Base-by-base conservation (phyloP, 2,888 invertebrate species). In the Papilio protenor region DNA sequence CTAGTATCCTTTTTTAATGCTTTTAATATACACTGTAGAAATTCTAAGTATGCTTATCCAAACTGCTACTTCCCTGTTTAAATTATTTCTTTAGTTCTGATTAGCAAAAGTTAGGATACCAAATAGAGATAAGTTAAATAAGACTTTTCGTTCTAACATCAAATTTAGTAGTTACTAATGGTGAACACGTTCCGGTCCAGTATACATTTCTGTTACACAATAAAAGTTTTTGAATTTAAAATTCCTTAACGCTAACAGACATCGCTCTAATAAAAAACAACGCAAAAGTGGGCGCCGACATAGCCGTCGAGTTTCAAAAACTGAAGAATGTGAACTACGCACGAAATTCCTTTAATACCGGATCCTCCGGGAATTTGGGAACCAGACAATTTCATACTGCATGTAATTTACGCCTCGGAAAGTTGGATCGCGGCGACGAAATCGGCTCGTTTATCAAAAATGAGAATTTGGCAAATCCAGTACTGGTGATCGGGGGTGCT, bases 251-350 rank as follows among this genome's bases (percentile, higher is more conserved):
- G 77, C 82, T 80, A 81, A n/a, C 92, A 98, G 98, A 99, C 94
- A 97, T 98, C 84, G 98, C 97, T 47, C 95, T 99, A 78, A 97
- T 99, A 85, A 97, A 98, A 94, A 98, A 99, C 92, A 99, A 99
- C 92, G 99, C 99, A 2, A 94, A 91, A 86, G 95, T 97, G 73
- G 99, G 98, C 23, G 97, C 97, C 76, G 94, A 18, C 88, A 97
- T 99, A 83, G 97, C 98, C 2, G 94, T 96, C 33, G 95, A 96
- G 86, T 94, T 96, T 85, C 92, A 94, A 86, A 92, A 93, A 86
- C 84, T 94, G 81, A 88, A 86, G 85, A 91, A 91, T 84, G 85
- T 81, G 79, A 84, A 83, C 82, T 86, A 87, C 87, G 85, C 84
- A 70, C 85, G 82, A 83, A 87, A 84, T 81, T 82, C 83, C 82